Evolutionary conservation across 1,140 invertebrate genomes (phyloP).

Genomic region (Physella acuta): DNA sequence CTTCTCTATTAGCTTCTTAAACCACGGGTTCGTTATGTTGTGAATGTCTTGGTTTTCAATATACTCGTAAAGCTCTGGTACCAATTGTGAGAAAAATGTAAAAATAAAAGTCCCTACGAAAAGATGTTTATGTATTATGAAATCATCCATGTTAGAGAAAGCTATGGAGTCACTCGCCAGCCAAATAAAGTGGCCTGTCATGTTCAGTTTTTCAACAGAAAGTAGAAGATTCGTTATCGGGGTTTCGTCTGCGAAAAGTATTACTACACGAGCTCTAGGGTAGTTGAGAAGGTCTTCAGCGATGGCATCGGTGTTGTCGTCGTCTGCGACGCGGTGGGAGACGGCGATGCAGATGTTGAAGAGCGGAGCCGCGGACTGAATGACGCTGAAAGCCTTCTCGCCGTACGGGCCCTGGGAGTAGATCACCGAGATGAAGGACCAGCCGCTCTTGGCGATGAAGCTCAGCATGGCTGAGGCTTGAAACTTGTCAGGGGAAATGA

Average conservation of each 20-base stretch:
- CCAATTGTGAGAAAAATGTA: not conserved
- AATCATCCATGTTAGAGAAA: not conserved
- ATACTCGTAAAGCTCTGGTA: constrained; percentile 9
- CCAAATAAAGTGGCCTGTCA: constrained; percentile 3
- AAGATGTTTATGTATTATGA: not conserved
- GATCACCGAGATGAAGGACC: constrained; percentile 73
- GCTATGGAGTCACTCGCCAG: not conserved
- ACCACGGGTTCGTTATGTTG: not conserved
- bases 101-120: not conserved
- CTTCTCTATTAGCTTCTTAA: not conserved
- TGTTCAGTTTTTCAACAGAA: not conserved
- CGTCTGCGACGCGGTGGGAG: not conserved
- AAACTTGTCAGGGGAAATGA: constrained; percentile 35
- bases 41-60: not conserved
- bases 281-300: not conserved
- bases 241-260: not conserved
- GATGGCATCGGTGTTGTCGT: not conserved
- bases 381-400: constrained; percentile 48
- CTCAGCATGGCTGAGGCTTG: constrained; percentile 72
- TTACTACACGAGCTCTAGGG: not conserved
- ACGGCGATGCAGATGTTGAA: constrained; percentile 8
- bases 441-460: constrained; percentile 66
- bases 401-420: constrained; percentile 72
- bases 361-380: not conserved
- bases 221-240: not conserved